Percentiles rank a stretch among this genome's conserved stretches.
Conservation (phyloP, 2,113 vertebrate genomes). For the Seriola aureovittata region DNA sequence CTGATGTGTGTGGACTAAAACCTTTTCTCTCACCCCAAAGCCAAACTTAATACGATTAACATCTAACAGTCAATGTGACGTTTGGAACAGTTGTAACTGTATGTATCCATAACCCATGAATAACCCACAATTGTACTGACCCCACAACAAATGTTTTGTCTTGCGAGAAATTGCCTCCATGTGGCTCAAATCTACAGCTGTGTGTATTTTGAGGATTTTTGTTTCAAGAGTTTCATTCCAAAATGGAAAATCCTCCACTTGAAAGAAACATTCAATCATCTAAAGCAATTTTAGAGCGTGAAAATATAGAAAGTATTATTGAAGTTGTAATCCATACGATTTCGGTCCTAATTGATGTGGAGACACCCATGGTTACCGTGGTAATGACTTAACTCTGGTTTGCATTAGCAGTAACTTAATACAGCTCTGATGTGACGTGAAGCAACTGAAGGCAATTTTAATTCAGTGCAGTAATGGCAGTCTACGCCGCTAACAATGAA, state of each 20-base stretch:
- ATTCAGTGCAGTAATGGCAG: neutral
- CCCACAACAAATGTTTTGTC: constrained; percentile 6
- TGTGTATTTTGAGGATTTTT: neutral
- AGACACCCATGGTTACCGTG: neutral
- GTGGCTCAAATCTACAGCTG: neutral
- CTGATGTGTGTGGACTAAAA: constrained; percentile 55
- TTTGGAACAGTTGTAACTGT: constrained; percentile 5
- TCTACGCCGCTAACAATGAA: neutral
- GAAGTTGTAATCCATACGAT: neutral
- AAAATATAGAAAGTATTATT: neutral
- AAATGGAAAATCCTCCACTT: constrained; percentile 15
- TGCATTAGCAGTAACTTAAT: neutral
- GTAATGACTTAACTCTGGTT: neutral
- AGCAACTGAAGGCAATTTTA: neutral
- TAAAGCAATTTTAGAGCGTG: neutral
- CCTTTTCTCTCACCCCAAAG: constrained; percentile 16
- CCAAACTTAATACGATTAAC: constrained; percentile 18
- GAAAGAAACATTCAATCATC: neutral
- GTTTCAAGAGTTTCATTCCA: constrained; percentile 50
- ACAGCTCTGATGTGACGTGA: neutral
- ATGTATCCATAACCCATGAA: constrained; percentile 15
- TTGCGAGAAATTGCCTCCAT: neutral
- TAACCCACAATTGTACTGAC: constrained; percentile 16
- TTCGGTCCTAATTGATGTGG: neutral
- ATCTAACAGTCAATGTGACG: neutral